A percentile compares a stretch with the other conserved stretches of the same genome.
These are phyloP conservation scores for Sesia apiformis DNA, from an alignment of 2,888 invertebrate species.

Conservation along the genomic window DNA sequence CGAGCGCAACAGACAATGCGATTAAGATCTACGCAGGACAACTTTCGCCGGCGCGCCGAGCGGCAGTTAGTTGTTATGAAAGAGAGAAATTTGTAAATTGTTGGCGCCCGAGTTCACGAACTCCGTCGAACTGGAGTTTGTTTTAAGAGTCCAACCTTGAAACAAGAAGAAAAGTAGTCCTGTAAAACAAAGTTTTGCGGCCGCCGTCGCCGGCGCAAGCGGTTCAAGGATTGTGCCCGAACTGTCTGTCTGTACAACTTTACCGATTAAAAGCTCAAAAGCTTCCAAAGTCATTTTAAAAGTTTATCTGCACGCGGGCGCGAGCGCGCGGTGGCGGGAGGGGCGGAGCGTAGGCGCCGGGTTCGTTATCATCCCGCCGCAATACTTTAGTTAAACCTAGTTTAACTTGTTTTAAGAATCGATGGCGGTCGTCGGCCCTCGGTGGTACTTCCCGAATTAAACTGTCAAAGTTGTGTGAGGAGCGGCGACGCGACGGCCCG, in stretches of 20 bases:
- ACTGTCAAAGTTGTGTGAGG: conserved; percentile 52
- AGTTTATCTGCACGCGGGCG: conserved; percentile 73
- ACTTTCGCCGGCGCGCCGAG: conserved; percentile 74
- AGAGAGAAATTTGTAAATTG: conserved; percentile 77
- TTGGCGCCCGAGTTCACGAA: conserved; percentile 76
- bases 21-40: conserved; percentile 76
- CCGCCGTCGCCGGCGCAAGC: conserved; percentile 75
- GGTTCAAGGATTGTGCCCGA: conserved; percentile 76
- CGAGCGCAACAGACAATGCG: conserved; percentile 74
- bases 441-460: conserved; percentile 37
- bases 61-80: conserved; percentile 76
- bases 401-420: conserved; percentile 68
- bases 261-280: conserved; percentile 77
- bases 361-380: conserved; percentile 63
- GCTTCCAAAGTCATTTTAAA: conserved; percentile 77
- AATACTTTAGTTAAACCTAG: conserved; percentile 70
- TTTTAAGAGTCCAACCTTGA: conserved; percentile 77
- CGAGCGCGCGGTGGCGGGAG: conserved; percentile 33
- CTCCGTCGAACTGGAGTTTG: conserved; percentile 76
- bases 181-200: conserved; percentile 77
- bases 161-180: conserved; percentile 77
- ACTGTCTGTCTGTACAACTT: conserved; percentile 76
- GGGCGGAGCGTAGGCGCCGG: conserved; percentile 44
- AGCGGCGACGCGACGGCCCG: conserved; percentile 16
- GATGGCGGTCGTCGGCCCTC: conserved; percentile 45